These are phyloP conservation scores for Holotrichia oblita DNA, from an alignment of 1,140 invertebrate species.

Conservation along the genomic window DNA sequence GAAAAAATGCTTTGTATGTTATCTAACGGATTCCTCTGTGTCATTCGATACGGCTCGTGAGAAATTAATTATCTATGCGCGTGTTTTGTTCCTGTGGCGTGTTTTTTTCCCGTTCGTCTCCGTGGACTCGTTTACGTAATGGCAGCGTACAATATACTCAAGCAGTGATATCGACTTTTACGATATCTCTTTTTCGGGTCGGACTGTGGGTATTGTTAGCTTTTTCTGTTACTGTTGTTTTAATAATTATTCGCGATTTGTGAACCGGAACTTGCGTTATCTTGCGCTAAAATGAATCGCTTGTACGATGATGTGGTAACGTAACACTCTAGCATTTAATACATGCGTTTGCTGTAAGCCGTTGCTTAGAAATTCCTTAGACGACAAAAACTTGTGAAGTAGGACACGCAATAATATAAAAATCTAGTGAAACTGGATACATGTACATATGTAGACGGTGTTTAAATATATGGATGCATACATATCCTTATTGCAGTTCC, in stretches of 20 bases:
- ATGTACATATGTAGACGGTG: no score
- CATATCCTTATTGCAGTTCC: no score
- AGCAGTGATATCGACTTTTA: not conserved
- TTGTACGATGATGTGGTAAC: not conserved
- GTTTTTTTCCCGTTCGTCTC: not conserved
- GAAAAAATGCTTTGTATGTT: not conserved
- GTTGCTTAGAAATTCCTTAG: no score
- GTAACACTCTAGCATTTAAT: no score
- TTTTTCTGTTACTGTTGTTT: not conserved
- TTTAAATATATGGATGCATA: no score
- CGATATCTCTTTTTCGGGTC: not conserved
- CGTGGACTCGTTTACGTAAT: not conserved
- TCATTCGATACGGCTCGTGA: constrained; percentile 16
- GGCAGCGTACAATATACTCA: not conserved
- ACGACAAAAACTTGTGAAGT: no score
- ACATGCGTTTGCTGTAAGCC: no score
- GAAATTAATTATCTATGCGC: constrained; percentile 7
- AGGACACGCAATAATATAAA: no score
- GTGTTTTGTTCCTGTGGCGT: not conserved
- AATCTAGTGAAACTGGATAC: no score
- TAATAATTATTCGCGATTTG: not conserved
- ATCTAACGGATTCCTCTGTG: not conserved
- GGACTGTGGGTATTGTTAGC: not conserved
- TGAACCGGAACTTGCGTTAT: constrained; percentile 2
- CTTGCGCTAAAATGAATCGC: not conserved